phyloP scores from a whole-genome alignment of 2,888 invertebrate genomes.

The Trissonchulus latispiculum region DNA sequence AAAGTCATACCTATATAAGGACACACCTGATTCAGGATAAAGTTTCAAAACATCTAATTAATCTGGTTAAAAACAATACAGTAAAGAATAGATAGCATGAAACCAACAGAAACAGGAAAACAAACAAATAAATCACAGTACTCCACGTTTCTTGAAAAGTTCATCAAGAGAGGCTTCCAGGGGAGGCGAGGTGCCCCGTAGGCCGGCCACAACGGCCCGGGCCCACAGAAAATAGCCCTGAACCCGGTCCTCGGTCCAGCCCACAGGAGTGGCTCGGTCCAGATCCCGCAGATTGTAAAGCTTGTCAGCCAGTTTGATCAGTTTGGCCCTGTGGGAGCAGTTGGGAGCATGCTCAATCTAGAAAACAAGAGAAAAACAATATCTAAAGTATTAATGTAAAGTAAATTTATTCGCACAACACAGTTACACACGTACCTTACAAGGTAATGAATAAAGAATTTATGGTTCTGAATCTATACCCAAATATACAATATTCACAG shows the following conservation, averaged over 20 bases:
- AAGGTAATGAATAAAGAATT: no score
- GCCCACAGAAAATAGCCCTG: slow-evolving; percentile 61
- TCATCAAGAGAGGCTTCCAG: slow-evolving; percentile 55
- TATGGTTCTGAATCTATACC: no score
- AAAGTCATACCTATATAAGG: no score
- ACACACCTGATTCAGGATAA: no score
- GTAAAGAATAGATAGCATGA: no score
- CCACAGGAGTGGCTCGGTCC: slow-evolving; percentile 49
- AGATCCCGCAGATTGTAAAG: slow-evolving; percentile 68
- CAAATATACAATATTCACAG: no score
- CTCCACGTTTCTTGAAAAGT: slow-evolving; percentile 45
- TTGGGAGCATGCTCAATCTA: slow-evolving; percentile 57
- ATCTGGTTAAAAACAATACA: no score
- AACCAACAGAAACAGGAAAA: slow-evolving; percentile 74
- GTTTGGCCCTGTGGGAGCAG: slow-evolving; percentile 56
- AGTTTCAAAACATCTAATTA: no score
- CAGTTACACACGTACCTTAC: no score
- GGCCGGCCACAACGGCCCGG: slow-evolving; percentile 56
- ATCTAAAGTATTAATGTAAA: no score
- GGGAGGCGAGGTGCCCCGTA: slow-evolving; percentile 55
- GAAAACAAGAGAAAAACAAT: not conserved
- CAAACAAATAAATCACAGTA: slow-evolving; percentile 49
- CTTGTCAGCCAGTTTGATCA: slow-evolving; percentile 70
- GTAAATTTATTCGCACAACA: no score
- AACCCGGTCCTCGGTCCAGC: slow-evolving; percentile 57